These are phyloP conservation scores for Mellilla xanthometata DNA, from an alignment of 2,888 invertebrate species.

Conservation along the genomic window DNA sequence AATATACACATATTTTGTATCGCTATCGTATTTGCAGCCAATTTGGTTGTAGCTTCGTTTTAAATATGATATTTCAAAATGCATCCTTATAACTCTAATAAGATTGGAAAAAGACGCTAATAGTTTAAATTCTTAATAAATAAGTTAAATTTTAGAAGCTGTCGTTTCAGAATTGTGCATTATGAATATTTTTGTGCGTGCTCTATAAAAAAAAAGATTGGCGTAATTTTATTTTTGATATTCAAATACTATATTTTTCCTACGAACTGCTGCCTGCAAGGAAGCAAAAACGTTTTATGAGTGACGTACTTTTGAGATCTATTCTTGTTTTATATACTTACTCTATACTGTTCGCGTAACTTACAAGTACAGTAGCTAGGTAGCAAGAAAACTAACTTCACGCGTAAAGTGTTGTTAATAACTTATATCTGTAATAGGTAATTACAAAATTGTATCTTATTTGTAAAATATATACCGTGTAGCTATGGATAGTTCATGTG, in stretches of 20 bases:
- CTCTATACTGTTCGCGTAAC: conserved; percentile 61
- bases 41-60: too few species aligned
- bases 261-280: conserved; percentile 68
- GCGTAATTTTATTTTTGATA: conserved; percentile 78
- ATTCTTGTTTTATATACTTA: conserved; percentile 62
- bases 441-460: conserved; percentile 16
- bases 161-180: too few species aligned
- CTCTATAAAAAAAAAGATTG: conserved; percentile 55
- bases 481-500: too few species aligned
- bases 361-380: conserved; percentile 55
- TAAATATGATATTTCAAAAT: too few species aligned
- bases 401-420: conserved; percentile 38
- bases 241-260: conserved; percentile 74
- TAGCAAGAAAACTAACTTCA: conserved; percentile 35
- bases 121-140: too few species aligned
- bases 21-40: too few species aligned
- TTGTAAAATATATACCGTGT: too few species aligned
- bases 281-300: conserved; percentile 55
- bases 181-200: conserved; percentile 55
- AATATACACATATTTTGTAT: too few species aligned
- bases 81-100: too few species aligned
- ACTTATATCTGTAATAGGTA: conserved; percentile 22
- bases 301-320: conserved; percentile 69
- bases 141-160: too few species aligned
- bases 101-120: too few species aligned